phyloP scores from a whole-genome alignment of 2,113 vertebrate genomes.

The Gymnogyps californianus region DNA sequence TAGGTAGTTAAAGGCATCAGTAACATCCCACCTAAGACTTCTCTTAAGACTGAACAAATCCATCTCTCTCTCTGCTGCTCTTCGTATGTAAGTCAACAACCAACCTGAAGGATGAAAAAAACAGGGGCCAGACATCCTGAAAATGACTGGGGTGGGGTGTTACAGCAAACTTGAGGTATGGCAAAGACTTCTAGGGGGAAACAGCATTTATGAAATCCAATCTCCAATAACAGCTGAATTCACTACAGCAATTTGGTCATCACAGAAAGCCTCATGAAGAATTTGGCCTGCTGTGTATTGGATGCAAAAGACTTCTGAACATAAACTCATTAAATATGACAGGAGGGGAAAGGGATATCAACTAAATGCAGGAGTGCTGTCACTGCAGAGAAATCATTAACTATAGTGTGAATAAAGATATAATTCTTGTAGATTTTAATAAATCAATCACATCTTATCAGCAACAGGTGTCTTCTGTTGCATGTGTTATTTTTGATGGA shows the following conservation, averaged over 20 bases:
- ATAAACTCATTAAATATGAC: background rate
- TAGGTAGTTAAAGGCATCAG: background rate
- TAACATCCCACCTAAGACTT: background rate
- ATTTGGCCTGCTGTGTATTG: background rate
- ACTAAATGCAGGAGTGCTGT: background rate
- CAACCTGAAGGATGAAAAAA: background rate
- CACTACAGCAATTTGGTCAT: background rate
- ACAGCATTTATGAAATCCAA: background rate
- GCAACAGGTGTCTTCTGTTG: background rate
- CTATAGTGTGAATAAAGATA: background rate
- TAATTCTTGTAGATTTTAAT: background rate
- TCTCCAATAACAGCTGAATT: background rate
- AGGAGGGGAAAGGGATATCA: background rate
- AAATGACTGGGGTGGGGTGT: background rate
- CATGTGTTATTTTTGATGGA: background rate
- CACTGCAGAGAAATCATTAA: background rate
- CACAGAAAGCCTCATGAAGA: background rate
- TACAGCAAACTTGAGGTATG: background rate
- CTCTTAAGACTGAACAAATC: background rate
- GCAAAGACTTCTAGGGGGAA: background rate
- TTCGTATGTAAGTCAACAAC: accelerated
- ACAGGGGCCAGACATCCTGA: background rate
- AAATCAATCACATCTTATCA: background rate
- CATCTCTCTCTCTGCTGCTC: background rate
- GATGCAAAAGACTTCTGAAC: background rate